Conservation (phyloP, 2,797 vertebrate species). For the Lepus townsendii region DNA sequence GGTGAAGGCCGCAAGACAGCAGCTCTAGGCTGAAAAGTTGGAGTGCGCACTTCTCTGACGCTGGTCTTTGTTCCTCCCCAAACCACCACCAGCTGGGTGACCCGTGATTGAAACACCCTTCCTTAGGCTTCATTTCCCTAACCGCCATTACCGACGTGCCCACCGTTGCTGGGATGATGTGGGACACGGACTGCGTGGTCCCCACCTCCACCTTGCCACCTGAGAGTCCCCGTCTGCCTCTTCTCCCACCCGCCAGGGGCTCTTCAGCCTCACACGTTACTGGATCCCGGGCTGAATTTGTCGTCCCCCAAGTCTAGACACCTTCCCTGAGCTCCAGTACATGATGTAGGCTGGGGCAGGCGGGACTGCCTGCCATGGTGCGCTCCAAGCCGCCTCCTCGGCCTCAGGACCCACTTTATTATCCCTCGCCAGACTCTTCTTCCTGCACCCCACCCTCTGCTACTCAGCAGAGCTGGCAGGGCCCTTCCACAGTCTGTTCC, state of each 20-base stretch:
- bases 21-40: neutral
- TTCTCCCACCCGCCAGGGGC: too few relatives aligned
- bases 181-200: neutral
- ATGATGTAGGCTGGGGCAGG: accelerated
- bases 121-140: neutral
- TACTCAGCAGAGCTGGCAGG: neutral
- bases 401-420: too few relatives aligned
- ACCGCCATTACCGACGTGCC: neutral
- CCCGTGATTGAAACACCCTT: neutral
- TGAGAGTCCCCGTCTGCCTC: neutral
- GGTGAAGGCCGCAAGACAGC: accelerated
- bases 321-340: neutral
- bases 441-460: neutral
- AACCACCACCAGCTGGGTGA: neutral
- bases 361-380: accelerated
- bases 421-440: neutral
- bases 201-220: neutral
- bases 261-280: neutral
- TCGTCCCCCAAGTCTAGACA: neutral
- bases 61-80: neutral
- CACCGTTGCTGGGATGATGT: neutral
- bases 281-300: accelerated
- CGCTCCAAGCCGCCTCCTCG: neutral
- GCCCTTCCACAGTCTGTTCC: neutral
- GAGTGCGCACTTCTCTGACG: neutral